phyloP scores from a whole-genome alignment of 2,797 vertebrate species.

The Percopsis omiscomaycus region DNA sequence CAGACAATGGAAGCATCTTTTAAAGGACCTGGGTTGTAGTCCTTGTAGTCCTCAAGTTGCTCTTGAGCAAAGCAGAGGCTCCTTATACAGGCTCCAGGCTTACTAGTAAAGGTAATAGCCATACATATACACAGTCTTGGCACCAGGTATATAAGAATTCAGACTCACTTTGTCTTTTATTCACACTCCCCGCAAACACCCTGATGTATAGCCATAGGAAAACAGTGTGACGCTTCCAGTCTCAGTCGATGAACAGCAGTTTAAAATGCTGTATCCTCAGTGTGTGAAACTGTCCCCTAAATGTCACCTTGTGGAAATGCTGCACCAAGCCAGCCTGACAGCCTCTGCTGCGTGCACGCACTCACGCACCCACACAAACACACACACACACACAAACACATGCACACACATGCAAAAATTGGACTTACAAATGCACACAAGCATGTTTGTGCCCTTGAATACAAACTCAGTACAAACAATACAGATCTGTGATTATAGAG shows the following conservation, averaged over 20 bases:
- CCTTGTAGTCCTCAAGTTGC: too few relatives aligned
- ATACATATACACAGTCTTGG: too few relatives aligned
- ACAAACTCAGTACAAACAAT: background rate
- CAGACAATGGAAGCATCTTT: too few relatives aligned
- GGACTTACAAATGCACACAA: background rate
- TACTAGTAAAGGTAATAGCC: too few relatives aligned
- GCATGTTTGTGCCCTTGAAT: background rate
- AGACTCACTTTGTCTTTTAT: background rate
- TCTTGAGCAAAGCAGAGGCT: too few relatives aligned
- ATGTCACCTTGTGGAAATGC: constrained; percentile 72
- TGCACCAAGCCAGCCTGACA: constrained; percentile 43
- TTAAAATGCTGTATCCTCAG: constrained; percentile 55
- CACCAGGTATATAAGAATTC: background rate
- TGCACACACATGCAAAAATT: background rate
- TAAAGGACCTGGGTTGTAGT: too few relatives aligned
- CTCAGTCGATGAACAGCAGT: constrained; percentile 58
- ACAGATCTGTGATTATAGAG: too few relatives aligned
- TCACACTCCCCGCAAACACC: background rate
- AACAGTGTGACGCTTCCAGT: constrained; percentile 39
- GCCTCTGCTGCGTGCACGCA: constrained; percentile 3
- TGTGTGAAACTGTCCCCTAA: constrained; percentile 70
- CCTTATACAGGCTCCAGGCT: too few relatives aligned
- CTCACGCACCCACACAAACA: constrained; percentile 20
- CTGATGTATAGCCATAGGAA: constrained; percentile 32
- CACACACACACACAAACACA: constrained; percentile 6